Evolutionary conservation across 2,113 vertebrate genomes (phyloP).

Genomic region (Actinemys pallida): DNA sequence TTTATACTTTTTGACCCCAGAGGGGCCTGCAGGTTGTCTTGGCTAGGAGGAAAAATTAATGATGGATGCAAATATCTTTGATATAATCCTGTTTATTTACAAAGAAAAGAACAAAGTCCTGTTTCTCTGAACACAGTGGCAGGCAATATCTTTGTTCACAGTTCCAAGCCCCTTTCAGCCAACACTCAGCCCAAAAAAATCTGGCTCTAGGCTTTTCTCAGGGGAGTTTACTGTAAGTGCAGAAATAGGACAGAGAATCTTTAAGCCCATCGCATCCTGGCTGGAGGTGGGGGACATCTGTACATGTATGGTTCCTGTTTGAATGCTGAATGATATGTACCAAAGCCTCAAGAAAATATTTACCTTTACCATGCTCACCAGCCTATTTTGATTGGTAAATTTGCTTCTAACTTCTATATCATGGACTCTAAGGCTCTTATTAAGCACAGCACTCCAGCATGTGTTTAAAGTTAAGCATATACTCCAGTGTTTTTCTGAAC

Average conservation of each 20-base stretch:
- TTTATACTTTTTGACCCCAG: too few relatives aligned
- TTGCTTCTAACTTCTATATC: not conserved
- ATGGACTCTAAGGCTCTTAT: not conserved
- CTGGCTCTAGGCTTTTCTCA: too few relatives aligned
- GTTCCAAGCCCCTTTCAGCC: not conserved
- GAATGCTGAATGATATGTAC: too few relatives aligned
- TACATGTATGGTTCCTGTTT: too few relatives aligned
- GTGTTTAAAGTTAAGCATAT: not conserved
- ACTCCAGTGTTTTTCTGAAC: not conserved
- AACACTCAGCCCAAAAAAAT: not conserved
- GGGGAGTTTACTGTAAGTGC: too few relatives aligned
- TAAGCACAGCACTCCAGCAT: not conserved
- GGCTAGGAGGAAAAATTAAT: too few relatives aligned
- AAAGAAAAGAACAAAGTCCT: not conserved
- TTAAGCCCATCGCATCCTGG: too few relatives aligned
- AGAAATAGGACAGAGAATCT: too few relatives aligned
- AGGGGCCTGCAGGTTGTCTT: too few relatives aligned
- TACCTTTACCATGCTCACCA: not conserved
- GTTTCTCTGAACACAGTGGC: not conserved
- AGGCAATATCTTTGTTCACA: not conserved
- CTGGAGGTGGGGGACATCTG: too few relatives aligned
- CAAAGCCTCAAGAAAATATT: not conserved
- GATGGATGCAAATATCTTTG: not conserved
- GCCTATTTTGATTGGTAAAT: not conserved
- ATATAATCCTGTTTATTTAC: not conserved